Evolutionary conservation across 2,888 invertebrate species (phyloP), one percentile per base, ranked within the genome.

Genomic region (Xylota segnis): DNA sequence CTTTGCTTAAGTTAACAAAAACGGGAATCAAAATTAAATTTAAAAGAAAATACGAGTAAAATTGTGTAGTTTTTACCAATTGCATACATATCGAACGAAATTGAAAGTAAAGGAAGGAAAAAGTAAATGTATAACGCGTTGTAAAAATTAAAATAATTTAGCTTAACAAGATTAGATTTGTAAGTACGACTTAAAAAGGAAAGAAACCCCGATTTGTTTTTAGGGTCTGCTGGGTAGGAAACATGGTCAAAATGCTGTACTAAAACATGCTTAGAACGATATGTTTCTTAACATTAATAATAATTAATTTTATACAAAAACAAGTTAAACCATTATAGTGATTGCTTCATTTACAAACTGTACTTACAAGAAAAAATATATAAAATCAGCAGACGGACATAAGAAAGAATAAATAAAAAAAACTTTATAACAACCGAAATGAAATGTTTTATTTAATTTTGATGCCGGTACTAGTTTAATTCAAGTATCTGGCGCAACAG

Each of bases 281-380:
- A 32, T 59, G 34, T 12, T 68, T 45, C 45, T 40, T 61, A 32
- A 23, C 43, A 12, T 23, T 27, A 54, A 54, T 61, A 84, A 74
- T n/a, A 71, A 79, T 37, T 43, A 58, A 40, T 56, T 56, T 32
- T 37, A n/a, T 9, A 59, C 32, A 71, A 37, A 34, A 63, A 56
- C 40, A 78, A 70, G 3, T 40, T 37, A 37, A 37, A 61, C 43
- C 29, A 52, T 43, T 43, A 43, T 52, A 68, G 50, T 37, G 45
- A 68, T 70, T 68, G 81, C 83, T 79, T 84, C 45, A 29, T 81
- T 76, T 75, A 71, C 34, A 79, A 23, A 84, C 45, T 84, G 84
- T 84, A 84, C 84, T 84, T 84, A 84, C 84, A 79, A 56, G 65
- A 10, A 40, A 68, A 23, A 23, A 23, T n/a, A 23, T 2, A 23